phyloP scores from a whole-genome alignment of 2,888 invertebrate genomes.

The Nephrotoma guestfalica region DNA sequence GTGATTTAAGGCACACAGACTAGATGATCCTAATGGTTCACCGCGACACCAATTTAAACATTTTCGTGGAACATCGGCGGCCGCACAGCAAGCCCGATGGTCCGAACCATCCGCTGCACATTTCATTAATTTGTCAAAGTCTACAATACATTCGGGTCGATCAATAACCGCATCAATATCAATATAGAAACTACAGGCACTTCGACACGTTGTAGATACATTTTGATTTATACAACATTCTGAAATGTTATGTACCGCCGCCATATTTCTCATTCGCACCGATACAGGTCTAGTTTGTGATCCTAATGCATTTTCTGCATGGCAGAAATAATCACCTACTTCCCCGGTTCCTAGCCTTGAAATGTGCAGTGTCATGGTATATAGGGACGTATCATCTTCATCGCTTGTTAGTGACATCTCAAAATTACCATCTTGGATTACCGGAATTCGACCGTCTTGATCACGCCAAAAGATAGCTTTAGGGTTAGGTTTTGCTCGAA shows the following conservation, averaged over 20 bases:
- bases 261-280: slow-evolving; percentile 48
- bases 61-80: slow-evolving; percentile 61
- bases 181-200: slow-evolving; percentile 70
- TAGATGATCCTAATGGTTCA: slow-evolving; percentile 46
- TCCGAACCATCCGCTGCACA: slow-evolving; percentile 73
- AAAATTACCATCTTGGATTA: slow-evolving; percentile 64
- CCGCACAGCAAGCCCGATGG: slow-evolving; percentile 70
- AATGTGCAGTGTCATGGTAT: slow-evolving; percentile 60
- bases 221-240: slow-evolving; percentile 70
- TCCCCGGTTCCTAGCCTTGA: slow-evolving; percentile 54
- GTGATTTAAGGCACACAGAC: slow-evolving; percentile 55
- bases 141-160: slow-evolving; percentile 63
- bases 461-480: slow-evolving; percentile 73
- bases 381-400: slow-evolving; percentile 49
- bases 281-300: slow-evolving; percentile 56
- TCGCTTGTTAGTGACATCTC: slow-evolving; percentile 44
- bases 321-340: slow-evolving; percentile 70
- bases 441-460: slow-evolving; percentile 54
- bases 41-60: slow-evolving; percentile 79
- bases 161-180: slow-evolving; percentile 73
- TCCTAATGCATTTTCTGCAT: slow-evolving; percentile 72
- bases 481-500: slow-evolving; percentile 65
- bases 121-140: slow-evolving; percentile 73
- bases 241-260: slow-evolving; percentile 53
- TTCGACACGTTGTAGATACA: slow-evolving; percentile 62